phyloP scores from a whole-genome alignment of 1,140 invertebrate genomes.

The Heliconius eleuchia region DNA sequence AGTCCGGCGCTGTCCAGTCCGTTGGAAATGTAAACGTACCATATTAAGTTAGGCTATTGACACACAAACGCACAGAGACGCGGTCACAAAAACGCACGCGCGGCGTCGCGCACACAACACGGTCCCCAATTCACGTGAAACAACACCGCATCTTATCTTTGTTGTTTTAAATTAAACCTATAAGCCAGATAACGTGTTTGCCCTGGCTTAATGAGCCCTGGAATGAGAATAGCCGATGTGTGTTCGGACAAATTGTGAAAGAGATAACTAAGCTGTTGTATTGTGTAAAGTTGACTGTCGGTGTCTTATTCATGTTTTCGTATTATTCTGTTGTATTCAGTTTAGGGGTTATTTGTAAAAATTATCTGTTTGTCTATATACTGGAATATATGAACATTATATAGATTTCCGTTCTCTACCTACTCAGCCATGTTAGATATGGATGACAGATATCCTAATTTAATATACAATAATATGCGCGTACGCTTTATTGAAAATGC shows the following conservation, averaged over 20 bases:
- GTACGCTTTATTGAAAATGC: not conserved
- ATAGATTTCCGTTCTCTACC: no score
- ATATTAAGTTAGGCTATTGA: slow-evolving; percentile 32
- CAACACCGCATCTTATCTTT: slow-evolving; percentile 52
- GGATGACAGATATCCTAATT: not conserved
- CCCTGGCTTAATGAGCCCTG: slow-evolving; percentile 49
- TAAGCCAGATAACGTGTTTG: slow-evolving; percentile 52
- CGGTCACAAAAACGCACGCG: slow-evolving; percentile 42
- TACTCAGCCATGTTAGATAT: not conserved
- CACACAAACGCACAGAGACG: slow-evolving; percentile 23
- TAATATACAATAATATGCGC: not conserved
- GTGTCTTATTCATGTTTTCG: slow-evolving; percentile 37
- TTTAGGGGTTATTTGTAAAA: not conserved
- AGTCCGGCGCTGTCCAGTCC: not conserved
- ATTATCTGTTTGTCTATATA: not conserved
- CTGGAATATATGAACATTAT: not conserved
- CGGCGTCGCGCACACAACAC: slow-evolving; percentile 41
- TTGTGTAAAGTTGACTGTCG: slow-evolving; percentile 53
- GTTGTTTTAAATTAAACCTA: slow-evolving; percentile 63
- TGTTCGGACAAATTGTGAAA: slow-evolving; percentile 54
- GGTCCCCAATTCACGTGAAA: slow-evolving; percentile 54
- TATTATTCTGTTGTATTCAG: not conserved
- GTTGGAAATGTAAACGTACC: slow-evolving; percentile 9
- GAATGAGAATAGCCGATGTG: slow-evolving; percentile 52
- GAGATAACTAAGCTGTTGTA: slow-evolving; percentile 47